Conservation (phyloP, 2,113 vertebrate genomes). For the Amphiprion ocellaris region DNA sequence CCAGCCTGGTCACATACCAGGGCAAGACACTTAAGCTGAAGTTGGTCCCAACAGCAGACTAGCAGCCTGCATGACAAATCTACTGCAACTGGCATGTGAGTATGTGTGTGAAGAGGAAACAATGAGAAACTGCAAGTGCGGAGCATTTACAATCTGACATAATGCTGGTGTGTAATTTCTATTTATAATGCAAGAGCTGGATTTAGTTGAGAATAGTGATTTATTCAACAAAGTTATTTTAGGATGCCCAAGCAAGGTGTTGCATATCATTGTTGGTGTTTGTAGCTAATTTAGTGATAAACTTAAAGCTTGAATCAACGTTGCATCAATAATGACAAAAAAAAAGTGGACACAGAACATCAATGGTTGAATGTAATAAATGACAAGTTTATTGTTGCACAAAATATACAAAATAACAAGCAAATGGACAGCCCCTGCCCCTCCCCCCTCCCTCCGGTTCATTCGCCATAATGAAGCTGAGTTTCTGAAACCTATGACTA, state of each 20-base stretch:
- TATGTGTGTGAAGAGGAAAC: too few relatives aligned
- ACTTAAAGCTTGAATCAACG: neutral
- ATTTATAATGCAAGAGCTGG: too few relatives aligned
- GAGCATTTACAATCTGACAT: too few relatives aligned
- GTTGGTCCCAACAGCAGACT: neutral
- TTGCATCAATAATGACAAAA: neutral
- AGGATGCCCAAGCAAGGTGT: too few relatives aligned
- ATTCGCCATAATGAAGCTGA: slow-evolving; percentile 83
- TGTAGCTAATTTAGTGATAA: neutral
- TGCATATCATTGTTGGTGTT: too few relatives aligned
- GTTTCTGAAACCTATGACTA: slow-evolving; percentile 84
- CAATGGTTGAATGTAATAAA: slow-evolving; percentile 84
- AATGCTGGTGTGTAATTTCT: too few relatives aligned
- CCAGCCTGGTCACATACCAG: neutral
- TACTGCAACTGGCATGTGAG: too few relatives aligned
- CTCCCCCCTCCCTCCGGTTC: slow-evolving; percentile 62
- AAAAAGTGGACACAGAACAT: slow-evolving; percentile 2
- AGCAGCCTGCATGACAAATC: too few relatives aligned
- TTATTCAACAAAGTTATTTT: too few relatives aligned
- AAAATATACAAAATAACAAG: slow-evolving; percentile 94
- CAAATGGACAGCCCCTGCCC: slow-evolving; percentile 84
- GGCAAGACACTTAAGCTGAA: neutral
- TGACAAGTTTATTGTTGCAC: slow-evolving; percentile 92
- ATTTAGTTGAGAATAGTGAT: too few relatives aligned
- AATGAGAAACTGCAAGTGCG: too few relatives aligned